phyloP scores from a whole-genome alignment of 30 jellyfish, hydroid and myxozoan genomes.

The Pseudorhiza aurosa region DNA sequence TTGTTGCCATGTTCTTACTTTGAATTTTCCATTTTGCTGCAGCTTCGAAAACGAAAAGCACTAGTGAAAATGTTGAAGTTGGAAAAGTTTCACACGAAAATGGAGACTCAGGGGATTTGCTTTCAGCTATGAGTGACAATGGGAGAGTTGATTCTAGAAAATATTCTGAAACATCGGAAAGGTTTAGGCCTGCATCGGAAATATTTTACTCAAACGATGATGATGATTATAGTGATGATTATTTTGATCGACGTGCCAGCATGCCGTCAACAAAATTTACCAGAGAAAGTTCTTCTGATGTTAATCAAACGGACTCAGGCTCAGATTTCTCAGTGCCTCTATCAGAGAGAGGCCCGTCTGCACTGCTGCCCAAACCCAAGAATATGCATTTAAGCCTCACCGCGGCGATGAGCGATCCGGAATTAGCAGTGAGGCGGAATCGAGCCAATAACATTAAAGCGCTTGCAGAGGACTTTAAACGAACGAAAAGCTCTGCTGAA shows the following conservation, averaged over 20 bases:
- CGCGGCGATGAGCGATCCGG: conserved; percentile 39
- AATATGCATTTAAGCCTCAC: not conserved
- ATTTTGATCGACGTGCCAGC: conserved; percentile 28
- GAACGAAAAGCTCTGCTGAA: conserved; percentile 4
- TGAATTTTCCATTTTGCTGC: not conserved
- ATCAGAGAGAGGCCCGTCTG: not conserved
- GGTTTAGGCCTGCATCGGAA: conserved; percentile 57
- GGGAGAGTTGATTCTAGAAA: not conserved
- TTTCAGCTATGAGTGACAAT: no score
- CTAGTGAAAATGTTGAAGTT: no score
- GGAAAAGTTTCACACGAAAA: no score
- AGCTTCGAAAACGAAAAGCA: not conserved
- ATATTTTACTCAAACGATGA: not conserved
- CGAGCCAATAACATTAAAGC: conserved; percentile 23
- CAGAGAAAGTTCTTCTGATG: not conserved
- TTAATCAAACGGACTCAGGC: not conserved
- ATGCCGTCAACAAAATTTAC: not conserved
- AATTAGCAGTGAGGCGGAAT: conserved; percentile 38
- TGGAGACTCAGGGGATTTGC: no score
- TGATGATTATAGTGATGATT: conserved; percentile 6
- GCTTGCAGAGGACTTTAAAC: not conserved
- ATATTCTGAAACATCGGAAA: not conserved
- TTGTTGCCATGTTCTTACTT: no score
- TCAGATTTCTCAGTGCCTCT: conserved; percentile 5
- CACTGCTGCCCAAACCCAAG: not conserved